A percentile compares a stretch with the other conserved stretches of the same genome.
phyloP scores from a whole-genome alignment of 2,797 vertebrate genomes.

The Rhabdophis nuchalis region DNA sequence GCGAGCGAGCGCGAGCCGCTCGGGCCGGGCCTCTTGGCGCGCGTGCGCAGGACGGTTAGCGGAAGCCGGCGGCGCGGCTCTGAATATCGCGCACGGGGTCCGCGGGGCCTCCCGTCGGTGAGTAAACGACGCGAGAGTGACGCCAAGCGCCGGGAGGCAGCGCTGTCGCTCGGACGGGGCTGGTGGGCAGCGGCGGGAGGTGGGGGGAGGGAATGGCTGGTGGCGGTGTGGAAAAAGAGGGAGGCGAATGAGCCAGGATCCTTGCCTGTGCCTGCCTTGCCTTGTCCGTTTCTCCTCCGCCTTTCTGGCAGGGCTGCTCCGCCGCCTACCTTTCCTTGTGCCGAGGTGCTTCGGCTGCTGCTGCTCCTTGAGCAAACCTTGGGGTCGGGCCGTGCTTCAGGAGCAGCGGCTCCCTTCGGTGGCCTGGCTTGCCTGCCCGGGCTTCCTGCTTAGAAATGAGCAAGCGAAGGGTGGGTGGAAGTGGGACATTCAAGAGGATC shows the following conservation, averaged over 20 bases:
- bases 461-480: neutral
- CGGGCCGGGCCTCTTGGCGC: neutral
- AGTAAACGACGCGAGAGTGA: neutral
- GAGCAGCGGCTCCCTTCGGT: neutral
- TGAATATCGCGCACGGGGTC: rapidly evolving
- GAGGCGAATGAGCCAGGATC: neutral
- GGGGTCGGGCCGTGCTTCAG: neutral
- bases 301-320: neutral
- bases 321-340: neutral
- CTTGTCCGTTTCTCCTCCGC: neutral
- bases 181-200: neutral
- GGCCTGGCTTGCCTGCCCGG: neutral
- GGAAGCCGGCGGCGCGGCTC: conserved; percentile 46
- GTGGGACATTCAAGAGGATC: neutral
- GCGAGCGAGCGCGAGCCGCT: neutral
- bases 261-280: neutral
- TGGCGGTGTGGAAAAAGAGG: rapidly evolving
- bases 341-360: neutral
- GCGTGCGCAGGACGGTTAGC: conserved; percentile 22
- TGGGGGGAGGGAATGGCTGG: rapidly evolving
- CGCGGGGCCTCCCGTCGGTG: conserved; percentile 9
- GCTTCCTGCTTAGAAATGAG: neutral
- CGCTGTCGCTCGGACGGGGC: neutral
- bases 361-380: neutral
- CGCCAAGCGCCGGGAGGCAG: neutral